Base-by-base conservation (phyloP, 2,113 vertebrate genomes). In the Xiphorhynchus elegans region DNA sequence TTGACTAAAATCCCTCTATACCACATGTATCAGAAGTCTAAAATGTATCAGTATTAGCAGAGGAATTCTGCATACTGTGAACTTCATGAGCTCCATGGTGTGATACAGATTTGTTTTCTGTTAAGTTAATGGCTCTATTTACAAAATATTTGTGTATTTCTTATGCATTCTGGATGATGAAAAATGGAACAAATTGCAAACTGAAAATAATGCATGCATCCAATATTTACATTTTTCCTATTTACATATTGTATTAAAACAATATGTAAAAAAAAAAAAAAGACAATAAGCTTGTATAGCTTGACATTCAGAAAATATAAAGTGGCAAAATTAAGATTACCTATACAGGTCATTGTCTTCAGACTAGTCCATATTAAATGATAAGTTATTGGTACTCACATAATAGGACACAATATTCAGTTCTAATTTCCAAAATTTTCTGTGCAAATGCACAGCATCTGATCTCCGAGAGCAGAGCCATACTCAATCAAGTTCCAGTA, bases 91-190 rank as follows among this genome's bases (percentile, higher is more conserved):
- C 29, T 67, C 25, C 83, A 73, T 88, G 42, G 37, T 83, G 84
- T 93, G 85, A 88, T 94, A 96, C 94, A 96, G 56, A 95, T 94
- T 95, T 97, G 72, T 87, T 90, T 97, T 63, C n/a, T 50, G 77
- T 82, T 96, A 97, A 97, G 92, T 95, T 93, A 96, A 97, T 94
- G 21, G 37, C 90, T 68, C 77, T 97, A 76, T 96, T 96, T 97
- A 84, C 60, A 87, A 96, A 96, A 87, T 95, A 97, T 97, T 97
- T 97, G 62, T 67, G 95, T 96, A 95, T 93, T 96, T 81, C 55
- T 92, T 96, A 40, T 63, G 35, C 17, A 68, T 86, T 92, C 87
- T 77, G 11, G 18, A 88, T 94, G 4, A 66, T 92, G 42, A 95
- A 97, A 94, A 93, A 76, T 40, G 74, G 11, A 17, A 35, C 24